These are phyloP conservation scores for Pantherophis guttatus DNA, from an alignment of 2,113 vertebrate species.

Conservation along the genomic window DNA sequence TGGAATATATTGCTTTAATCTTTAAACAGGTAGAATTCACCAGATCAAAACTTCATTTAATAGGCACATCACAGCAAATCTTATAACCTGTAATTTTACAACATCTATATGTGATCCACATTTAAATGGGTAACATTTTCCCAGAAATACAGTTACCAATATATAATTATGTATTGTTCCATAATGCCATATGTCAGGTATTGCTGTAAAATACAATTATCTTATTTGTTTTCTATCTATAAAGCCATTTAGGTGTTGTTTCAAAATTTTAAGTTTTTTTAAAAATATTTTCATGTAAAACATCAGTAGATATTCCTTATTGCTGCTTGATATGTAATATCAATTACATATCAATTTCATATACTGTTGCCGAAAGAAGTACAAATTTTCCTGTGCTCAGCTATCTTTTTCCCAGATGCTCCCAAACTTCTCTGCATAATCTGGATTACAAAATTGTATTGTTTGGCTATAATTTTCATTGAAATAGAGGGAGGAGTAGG, in stretches of 20 bases:
- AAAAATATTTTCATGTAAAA: not conserved
- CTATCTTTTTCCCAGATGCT: not conserved
- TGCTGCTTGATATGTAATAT: not conserved
- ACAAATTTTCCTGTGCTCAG: not conserved
- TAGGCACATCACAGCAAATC: constrained; percentile 38
- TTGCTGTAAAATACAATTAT: constrained; percentile 25
- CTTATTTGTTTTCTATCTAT: not conserved
- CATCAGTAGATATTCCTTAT: not conserved
- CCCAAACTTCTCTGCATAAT: not conserved
- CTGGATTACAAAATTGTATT: not conserved
- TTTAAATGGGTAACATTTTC: constrained; percentile 12
- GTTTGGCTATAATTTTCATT: constrained; percentile 1
- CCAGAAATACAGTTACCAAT: constrained; percentile 5
- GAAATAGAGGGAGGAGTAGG: not conserved
- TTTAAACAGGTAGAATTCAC: constrained; percentile 43
- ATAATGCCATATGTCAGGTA: constrained; percentile 27
- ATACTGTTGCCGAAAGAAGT: not conserved
- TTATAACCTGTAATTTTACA: constrained; percentile 51
- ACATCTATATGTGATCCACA: constrained; percentile 32
- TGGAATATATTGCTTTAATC: not conserved
- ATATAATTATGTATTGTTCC: not conserved
- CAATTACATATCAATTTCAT: too few relatives aligned
- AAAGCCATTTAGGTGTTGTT: not conserved
- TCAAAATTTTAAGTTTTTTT: not conserved
- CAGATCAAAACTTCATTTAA: constrained; percentile 50